Evolutionary conservation across 2,797 vertebrate species (phyloP), one percentile per base, ranked within the genome.

Genomic region (Heterohyrax brucei): DNA sequence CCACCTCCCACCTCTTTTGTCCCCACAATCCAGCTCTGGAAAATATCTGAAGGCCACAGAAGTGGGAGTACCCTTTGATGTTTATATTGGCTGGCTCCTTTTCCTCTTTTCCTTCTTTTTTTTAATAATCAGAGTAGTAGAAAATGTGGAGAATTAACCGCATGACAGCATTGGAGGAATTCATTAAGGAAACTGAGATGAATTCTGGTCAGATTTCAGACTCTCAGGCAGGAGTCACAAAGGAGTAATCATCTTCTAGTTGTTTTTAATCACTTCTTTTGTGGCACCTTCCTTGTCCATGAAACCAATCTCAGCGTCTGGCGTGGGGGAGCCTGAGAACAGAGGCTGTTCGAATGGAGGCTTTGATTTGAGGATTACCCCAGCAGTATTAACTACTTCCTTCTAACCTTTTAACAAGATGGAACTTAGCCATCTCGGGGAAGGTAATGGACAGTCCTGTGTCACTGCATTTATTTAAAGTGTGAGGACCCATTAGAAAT

Each of bases 101-200:
- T 96, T 95, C 87, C 94, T 86, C 95, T 96, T 84, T 95, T 44
- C 24, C n/a, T 19, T 39, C 59, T 82, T 95, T 97, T 97, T 98
- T 97, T 95, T 93, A 97, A 93, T 98, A 97, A 97, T 97, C 94
- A 93, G 91, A 95, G 93, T 92, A 94, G 95, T 97, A 97, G 95
- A 97, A 98, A 98, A 97, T 96, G 93, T 96, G 84, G 97, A 93
- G 95, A 98, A 98, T 98, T 98, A 98, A 73, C 97, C 92, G 96
- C 97, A 96, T 98, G 97, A 97, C 96, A 97, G 97, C 95, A 98
- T 80, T 93, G 89, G 96, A 98, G 97, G 97, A 98, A 98, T 98
- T 98, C 83, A 96, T 98, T 98, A 98, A 96, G 97, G 96, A 5
- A 33, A 96, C 92, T 73, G 93, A 98, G 98, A 94, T 97, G 89